These are phyloP conservation scores for Eidolon dupreanum DNA, from an alignment of 2,797 vertebrate species.

Conservation along the genomic window DNA sequence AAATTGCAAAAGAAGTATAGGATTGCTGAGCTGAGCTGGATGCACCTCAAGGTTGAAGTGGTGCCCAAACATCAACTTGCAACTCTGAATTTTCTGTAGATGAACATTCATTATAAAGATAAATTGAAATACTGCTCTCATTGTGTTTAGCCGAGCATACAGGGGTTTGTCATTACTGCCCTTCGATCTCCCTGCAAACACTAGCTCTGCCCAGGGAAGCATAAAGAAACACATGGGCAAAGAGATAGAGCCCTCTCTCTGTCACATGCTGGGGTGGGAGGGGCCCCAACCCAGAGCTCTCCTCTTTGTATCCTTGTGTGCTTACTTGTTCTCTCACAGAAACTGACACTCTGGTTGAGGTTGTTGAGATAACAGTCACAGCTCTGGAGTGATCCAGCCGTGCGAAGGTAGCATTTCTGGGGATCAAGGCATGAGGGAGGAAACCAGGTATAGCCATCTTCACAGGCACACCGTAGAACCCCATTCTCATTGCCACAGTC, in stretches of 20 bases:
- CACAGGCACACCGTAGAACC: conserved; percentile 64
- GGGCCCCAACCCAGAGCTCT: rapidly evolving
- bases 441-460: conserved; percentile 71
- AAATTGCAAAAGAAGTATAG: background rate
- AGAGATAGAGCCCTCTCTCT: background rate
- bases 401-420: conserved; percentile 58
- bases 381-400: background rate
- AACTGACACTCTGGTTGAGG: conserved; percentile 53
- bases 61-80: background rate
- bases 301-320: too few relatives aligned
- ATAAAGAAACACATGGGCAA: background rate
- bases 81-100: background rate
- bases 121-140: background rate
- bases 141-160: background rate
- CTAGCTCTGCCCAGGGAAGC: background rate
- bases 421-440: conserved; percentile 66
- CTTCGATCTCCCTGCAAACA: background rate
- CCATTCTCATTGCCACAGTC: conserved; percentile 38
- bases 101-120: too few relatives aligned
- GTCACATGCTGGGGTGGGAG: background rate
- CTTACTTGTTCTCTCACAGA: conserved; percentile 80
- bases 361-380: conserved; percentile 56
- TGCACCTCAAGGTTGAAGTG: background rate
- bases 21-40: background rate
- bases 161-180: rapidly evolving